Evolutionary conservation across 2,797 vertebrate species (phyloP).

Genomic region (Nothura maculosa): DNA sequence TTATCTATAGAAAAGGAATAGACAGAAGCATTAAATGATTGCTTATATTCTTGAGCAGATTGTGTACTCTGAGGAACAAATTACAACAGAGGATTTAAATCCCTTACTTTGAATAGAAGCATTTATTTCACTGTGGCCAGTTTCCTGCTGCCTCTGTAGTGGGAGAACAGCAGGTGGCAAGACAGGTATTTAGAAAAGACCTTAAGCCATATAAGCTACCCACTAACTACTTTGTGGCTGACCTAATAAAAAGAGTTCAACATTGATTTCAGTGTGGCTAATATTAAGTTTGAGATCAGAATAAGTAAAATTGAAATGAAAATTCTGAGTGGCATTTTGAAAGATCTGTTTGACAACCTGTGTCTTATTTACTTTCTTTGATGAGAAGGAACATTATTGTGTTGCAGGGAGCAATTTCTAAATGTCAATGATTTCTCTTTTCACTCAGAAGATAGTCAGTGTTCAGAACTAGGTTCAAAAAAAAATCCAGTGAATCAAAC

Average conservation of each 20-base stretch:
- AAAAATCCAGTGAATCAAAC: background rate
- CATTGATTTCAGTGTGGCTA: background rate
- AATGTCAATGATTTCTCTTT: slow-evolving; percentile 59
- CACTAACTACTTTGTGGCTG: background rate
- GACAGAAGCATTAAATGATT: background rate
- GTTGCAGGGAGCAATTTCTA: slow-evolving; percentile 52
- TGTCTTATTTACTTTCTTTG: slow-evolving; percentile 61
- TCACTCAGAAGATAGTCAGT: slow-evolving; percentile 10
- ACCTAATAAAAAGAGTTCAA: slow-evolving; percentile 28
- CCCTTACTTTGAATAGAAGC: background rate
- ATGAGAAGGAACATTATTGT: slow-evolving; percentile 55
- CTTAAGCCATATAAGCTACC: background rate
- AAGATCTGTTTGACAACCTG: slow-evolving; percentile 60
- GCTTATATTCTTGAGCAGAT: background rate
- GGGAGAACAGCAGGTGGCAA: background rate
- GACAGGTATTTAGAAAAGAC: background rate
- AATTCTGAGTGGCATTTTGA: slow-evolving; percentile 62
- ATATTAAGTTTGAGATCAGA: slow-evolving; percentile 38
- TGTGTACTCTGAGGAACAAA: background rate
- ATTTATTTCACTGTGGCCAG: background rate
- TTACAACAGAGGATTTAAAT: background rate
- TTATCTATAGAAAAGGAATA: background rate
- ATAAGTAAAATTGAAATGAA: slow-evolving; percentile 57
- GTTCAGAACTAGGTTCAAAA: slow-evolving; percentile 23
- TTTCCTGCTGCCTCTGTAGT: background rate